Conservation (phyloP, 1,140 invertebrate genomes). For the Lordiphosa stackelbergi region DNA sequence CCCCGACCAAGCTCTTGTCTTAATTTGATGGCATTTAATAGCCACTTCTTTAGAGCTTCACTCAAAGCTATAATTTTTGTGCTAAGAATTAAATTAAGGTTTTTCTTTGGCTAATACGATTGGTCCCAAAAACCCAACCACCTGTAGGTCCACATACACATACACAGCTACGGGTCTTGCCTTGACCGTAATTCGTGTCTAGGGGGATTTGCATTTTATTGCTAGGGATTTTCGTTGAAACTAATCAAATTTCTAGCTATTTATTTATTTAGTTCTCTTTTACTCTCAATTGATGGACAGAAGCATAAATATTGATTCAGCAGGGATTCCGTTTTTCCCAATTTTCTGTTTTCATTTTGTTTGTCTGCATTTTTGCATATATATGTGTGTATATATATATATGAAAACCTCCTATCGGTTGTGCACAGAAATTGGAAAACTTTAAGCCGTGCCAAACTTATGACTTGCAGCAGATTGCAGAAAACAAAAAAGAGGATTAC, state of each 20-base stretch:
- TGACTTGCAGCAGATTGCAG: slow-evolving; percentile 7
- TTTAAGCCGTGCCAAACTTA: slow-evolving; percentile 1
- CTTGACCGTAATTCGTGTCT: slow-evolving; percentile 32
- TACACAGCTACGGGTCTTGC: background rate
- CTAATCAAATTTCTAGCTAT: slow-evolving; percentile 59
- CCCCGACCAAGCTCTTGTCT: no score
- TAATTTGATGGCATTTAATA: no score
- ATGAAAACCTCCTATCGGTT: background rate
- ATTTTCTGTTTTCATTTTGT: background rate
- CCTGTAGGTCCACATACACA: background rate
- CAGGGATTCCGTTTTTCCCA: slow-evolving; percentile 2
- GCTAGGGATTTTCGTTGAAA: slow-evolving; percentile 20
- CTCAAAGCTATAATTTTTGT: no score
- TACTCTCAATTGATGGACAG: slow-evolving; percentile 16
- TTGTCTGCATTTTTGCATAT: background rate
- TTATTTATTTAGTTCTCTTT: slow-evolving; percentile 54
- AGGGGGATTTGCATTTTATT: slow-evolving; percentile 56
- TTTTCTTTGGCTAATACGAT: no score
- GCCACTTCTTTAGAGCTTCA: no score
- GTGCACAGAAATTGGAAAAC: slow-evolving; percentile 5
- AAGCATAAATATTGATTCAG: slow-evolving; percentile 17
- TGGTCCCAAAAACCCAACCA: background rate
- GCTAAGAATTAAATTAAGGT: no score
- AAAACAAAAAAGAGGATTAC: slow-evolving; percentile 9
- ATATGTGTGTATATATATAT: no score